Evolutionary conservation across 2,888 invertebrate species (phyloP), one percentile per base, ranked within the genome.

Genomic region (Ariolimax columbianus): DNA sequence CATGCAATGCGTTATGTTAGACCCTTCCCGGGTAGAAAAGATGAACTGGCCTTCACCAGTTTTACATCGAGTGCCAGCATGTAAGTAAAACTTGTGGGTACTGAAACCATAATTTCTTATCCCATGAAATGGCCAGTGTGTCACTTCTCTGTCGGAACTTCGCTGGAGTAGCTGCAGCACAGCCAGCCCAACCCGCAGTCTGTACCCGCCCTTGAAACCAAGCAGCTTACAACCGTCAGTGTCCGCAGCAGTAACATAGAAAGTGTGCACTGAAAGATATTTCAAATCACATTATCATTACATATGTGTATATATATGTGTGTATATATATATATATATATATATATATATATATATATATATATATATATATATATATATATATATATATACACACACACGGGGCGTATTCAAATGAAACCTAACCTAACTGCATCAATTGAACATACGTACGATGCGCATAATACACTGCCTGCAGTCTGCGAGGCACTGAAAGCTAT

Each of bases 21-120:
- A 73, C 33, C 88, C 88, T 47, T 87, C 85, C 6, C 59, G 55
- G 3, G 90, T 89, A n/a, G 77, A 59, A 82, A 89, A 88, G n/a
- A 63, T 77, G 51, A 91, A 87, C 36, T 86, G 75, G 7, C 90
- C 90, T 70, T 86, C 91, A 36, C 93, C 93, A 79, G 93, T 91
- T 11, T 88, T 82, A 87, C 93, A 93, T 73, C 91, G 92, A 63
- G 93, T 87, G 0, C 94, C 93, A 55, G 92, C 91, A 87, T 93
- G 91, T 86, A 93, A 90, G 11, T 91, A 90, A 84, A 92, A 91
- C 38, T 86, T 87, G 14, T 88, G 88, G n/a, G 86, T 87, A n/a
- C 87, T 90, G 59, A 87, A 89, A 36, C 92, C 92, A 88, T 91
- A 93, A 40, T 92, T 88, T 14, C 92, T 88, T 55, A 93, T 90